phyloP scores from a whole-genome alignment of 2,888 invertebrate species.

The Scaptomyza caliginosa region DNA sequence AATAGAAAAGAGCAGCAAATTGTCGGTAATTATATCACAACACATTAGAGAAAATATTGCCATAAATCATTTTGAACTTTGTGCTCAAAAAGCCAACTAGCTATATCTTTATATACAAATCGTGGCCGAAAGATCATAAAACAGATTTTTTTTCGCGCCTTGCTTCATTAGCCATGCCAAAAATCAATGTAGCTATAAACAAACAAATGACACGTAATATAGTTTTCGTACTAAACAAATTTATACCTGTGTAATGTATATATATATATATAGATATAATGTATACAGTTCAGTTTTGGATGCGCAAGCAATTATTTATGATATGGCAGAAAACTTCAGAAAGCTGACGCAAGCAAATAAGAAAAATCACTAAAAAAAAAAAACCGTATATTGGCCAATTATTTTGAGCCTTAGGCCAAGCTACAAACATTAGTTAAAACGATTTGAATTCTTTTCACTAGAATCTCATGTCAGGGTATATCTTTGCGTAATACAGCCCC shows the following conservation, averaged over 20 bases:
- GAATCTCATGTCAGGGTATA: conserved; percentile 11
- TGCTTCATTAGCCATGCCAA: conserved; percentile 7
- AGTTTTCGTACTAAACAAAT: conserved; percentile 1
- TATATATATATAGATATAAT: conserved; percentile 14
- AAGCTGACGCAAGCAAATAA: conserved; percentile 50
- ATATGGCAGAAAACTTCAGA: conserved; percentile 50
- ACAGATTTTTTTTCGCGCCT: too few relatives aligned
- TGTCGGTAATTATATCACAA: conserved; percentile 57
- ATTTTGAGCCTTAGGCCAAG: too few relatives aligned
- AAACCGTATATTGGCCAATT: conserved; percentile 7
- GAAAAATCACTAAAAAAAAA: not conserved
- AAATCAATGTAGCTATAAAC: conserved; percentile 9
- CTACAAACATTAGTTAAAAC: too few relatives aligned
- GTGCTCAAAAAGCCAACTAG: conserved; percentile 37
- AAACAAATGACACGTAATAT: not conserved
- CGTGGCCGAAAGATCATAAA: conserved; percentile 21
- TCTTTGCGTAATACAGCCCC: not conserved
- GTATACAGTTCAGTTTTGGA: conserved; percentile 40
- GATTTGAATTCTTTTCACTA: too few relatives aligned
- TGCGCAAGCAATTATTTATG: conserved; percentile 51
- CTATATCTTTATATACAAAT: not conserved
- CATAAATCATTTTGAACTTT: conserved; percentile 51
- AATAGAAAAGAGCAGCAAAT: conserved; percentile 33
- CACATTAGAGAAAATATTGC: conserved; percentile 44
- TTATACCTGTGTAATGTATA: not conserved